Percentiles rank a stretch among this genome's conserved stretches.
Conservation (phyloP, 1,140 invertebrate species). For the Samia ricini region DNA sequence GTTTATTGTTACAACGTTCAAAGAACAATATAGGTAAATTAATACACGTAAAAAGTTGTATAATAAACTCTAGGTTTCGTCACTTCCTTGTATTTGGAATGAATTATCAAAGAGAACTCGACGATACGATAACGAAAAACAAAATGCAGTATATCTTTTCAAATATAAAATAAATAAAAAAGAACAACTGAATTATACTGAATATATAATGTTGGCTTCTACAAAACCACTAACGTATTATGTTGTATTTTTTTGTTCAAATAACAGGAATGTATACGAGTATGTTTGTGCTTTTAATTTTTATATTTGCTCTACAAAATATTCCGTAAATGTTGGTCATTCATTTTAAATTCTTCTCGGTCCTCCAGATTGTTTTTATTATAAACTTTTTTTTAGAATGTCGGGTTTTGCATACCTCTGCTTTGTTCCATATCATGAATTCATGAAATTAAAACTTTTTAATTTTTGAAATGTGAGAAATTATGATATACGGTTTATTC, state of each 20-base stretch:
- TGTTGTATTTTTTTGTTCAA: background rate
- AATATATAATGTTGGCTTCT: background rate
- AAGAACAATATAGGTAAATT: no score
- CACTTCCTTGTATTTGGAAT: no score
- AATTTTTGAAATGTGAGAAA: slow-evolving; percentile 40
- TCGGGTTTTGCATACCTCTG: slow-evolving; percentile 49
- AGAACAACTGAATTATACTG: no score
- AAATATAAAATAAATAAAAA: no score
- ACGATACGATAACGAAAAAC: no score
- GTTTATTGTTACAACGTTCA: no score
- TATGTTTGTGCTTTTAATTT: slow-evolving; percentile 3
- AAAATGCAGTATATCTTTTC: no score
- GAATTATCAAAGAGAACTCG: no score
- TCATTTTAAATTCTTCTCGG: slow-evolving; percentile 51
- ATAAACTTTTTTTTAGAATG: slow-evolving; percentile 55
- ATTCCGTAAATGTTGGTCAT: slow-evolving; percentile 50
- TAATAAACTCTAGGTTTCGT: no score
- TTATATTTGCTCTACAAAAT: slow-evolving; percentile 28
- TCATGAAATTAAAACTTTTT: slow-evolving; percentile 41
- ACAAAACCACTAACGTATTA: background rate
- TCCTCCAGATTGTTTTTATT: slow-evolving; percentile 61
- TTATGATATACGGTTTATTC: slow-evolving; percentile 38
- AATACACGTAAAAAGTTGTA: no score
- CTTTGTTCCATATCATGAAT: slow-evolving; percentile 58
- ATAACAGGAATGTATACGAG: background rate